Percentiles rank a stretch among this genome's conserved stretches.
Evolutionary conservation across 2,888 invertebrate genomes (phyloP).

Genomic region (Tachina lurida): DNA sequence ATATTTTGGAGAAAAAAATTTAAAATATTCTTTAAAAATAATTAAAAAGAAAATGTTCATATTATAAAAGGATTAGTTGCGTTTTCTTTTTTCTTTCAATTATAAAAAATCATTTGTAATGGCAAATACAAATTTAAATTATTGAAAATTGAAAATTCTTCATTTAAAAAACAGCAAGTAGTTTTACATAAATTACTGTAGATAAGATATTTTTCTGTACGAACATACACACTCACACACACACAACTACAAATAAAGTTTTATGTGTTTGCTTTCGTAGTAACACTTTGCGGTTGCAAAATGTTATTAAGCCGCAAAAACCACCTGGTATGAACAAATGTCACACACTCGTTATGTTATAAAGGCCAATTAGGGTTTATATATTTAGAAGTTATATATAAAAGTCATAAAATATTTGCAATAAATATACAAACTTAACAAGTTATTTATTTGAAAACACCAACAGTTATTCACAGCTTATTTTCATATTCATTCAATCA

Average conservation of each 20-base stretch:
- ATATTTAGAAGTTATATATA: background rate
- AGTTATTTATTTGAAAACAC: background rate
- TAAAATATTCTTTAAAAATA: no score
- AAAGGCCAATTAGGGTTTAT: constrained; percentile 6
- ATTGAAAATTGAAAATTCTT: no score
- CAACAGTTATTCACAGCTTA: background rate
- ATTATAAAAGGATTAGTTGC: no score
- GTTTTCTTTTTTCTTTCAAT: no score
- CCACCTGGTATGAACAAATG: constrained; percentile 41
- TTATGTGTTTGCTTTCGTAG: background rate
- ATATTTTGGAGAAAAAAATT: no score
- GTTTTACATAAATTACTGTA: no score
- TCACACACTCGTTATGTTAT: constrained; percentile 34
- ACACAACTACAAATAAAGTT: background rate
- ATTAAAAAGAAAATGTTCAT: no score
- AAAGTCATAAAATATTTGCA: background rate
- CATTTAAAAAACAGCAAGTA: no score
- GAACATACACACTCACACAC: background rate
- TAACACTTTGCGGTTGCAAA: background rate
- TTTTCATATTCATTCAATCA: background rate
- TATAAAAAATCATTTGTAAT: no score
- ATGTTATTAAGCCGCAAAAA: constrained; percentile 50
- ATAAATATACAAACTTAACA: background rate
- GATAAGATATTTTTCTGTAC: background rate
- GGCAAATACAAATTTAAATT: no score